These are phyloP conservation scores for Channa maculata DNA, from an alignment of 2,113 vertebrate genomes.

Conservation along the genomic window DNA sequence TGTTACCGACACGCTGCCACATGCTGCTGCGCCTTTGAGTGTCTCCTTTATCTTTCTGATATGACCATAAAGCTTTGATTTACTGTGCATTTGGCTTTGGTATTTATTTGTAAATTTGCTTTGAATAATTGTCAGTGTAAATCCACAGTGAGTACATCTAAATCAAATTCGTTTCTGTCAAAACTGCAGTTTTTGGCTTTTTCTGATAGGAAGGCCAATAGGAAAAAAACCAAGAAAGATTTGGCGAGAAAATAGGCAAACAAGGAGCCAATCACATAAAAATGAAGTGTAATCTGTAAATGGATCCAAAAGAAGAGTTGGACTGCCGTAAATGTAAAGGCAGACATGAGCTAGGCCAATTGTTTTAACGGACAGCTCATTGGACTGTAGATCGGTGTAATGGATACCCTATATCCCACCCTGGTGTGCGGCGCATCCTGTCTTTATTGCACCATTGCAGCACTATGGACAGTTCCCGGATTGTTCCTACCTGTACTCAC, in stretches of 20 bases:
- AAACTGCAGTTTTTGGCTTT: constrained; percentile 16
- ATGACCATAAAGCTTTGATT: not conserved
- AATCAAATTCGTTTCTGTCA: not conserved
- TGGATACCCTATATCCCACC: constrained; percentile 19
- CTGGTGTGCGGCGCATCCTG: constrained; percentile 53
- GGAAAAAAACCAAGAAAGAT: not conserved
- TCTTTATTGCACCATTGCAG: constrained; percentile 72
- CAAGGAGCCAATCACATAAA: not conserved
- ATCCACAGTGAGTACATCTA: not conserved
- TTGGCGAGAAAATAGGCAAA: not conserved
- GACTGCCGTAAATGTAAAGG: not conserved
- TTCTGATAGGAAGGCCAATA: constrained; percentile 26
- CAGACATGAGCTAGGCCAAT: not conserved
- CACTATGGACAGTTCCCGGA: constrained; percentile 81
- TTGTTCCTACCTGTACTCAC: constrained; percentile 47
- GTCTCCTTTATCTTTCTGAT: constrained; percentile 15
- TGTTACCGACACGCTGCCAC: constrained; percentile 58
- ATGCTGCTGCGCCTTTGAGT: constrained; percentile 45
- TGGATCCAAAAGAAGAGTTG: not conserved
- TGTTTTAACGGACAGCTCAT: not conserved
- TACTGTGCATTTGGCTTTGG: not conserved
- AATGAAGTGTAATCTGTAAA: not conserved
- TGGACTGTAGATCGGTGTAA: constrained; percentile 13
- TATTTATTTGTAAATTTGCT: not conserved
- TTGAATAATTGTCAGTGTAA: not conserved